These are phyloP conservation scores for Gambusia holbrooki DNA, from an alignment of 2,113 vertebrate genomes.

Conservation along the genomic window DNA sequence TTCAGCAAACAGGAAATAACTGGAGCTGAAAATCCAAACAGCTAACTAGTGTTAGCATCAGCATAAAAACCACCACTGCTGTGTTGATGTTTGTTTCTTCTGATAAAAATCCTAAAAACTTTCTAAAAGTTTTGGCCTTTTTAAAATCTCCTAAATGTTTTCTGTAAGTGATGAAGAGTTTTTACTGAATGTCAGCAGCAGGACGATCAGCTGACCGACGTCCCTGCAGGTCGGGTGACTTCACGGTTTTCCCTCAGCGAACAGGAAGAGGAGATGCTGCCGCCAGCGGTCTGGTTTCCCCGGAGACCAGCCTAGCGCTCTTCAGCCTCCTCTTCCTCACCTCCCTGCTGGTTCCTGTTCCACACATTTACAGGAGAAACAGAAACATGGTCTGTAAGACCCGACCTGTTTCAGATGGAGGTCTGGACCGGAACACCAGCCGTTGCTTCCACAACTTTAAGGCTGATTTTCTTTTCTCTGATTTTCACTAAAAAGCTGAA, in stretches of 20 bases:
- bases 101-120: no score
- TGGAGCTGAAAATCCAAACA: no score
- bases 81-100: no score
- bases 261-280: neutral
- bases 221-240: conserved; percentile 3
- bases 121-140: no score
- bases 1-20: neutral
- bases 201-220: neutral
- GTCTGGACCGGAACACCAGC: neutral
- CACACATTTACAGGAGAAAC: conserved; percentile 34
- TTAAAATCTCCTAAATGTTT: neutral
- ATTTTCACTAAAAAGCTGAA: neutral
- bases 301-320: conserved; percentile 6
- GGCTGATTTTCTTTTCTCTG: neutral
- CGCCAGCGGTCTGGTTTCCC: conserved; percentile 58
- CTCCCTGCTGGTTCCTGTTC: conserved; percentile 46
- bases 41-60: no score
- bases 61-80: no score
- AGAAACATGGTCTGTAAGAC: neutral
- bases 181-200: neutral
- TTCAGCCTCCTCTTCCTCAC: conserved; percentile 12
- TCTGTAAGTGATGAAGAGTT: neutral
- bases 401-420: neutral
- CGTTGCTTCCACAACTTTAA: neutral
- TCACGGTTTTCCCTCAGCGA: conserved; percentile 15